Conservation (phyloP, 2,113 vertebrate species). For the Cariama cristata region DNA sequence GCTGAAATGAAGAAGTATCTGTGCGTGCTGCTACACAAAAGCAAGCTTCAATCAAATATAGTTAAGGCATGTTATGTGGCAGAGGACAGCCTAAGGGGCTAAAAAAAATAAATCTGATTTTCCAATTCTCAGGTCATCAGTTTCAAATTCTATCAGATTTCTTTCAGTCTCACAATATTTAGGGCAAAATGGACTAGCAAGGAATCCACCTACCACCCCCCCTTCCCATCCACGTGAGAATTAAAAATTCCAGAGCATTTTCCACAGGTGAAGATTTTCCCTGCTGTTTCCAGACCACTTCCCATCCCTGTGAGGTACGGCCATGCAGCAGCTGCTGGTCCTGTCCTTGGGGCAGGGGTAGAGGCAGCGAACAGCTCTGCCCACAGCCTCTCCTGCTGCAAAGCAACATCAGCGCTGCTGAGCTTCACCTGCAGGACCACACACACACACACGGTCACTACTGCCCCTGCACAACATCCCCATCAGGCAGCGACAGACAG, state of each 20-base stretch:
- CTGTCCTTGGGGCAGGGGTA: not conserved
- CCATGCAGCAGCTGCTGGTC: not conserved
- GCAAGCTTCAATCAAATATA: not conserved
- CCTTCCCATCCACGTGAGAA: not conserved
- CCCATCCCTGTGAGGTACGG: accelerated
- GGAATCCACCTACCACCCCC: not conserved
- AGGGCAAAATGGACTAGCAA: not conserved
- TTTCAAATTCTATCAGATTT: not conserved
- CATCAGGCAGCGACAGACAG: not conserved
- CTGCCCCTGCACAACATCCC: not conserved
- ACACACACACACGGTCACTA: accelerated
- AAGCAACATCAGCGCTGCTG: not conserved
- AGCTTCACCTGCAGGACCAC: not conserved
- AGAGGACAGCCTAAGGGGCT: not conserved
- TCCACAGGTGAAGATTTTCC: not conserved
- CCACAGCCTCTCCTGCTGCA: not conserved
- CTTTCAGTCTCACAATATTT: not conserved
- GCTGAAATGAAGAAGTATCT: not conserved
- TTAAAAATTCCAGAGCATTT: not conserved
- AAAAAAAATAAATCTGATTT: not conserved
- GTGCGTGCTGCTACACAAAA: not conserved
- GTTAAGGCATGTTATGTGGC: not conserved
- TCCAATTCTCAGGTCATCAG: not conserved
- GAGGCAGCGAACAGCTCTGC: not conserved
- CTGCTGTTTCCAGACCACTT: not conserved